phyloP scores from a whole-genome alignment of 1,140 invertebrate species.

The Drosophila mayri region DNA sequence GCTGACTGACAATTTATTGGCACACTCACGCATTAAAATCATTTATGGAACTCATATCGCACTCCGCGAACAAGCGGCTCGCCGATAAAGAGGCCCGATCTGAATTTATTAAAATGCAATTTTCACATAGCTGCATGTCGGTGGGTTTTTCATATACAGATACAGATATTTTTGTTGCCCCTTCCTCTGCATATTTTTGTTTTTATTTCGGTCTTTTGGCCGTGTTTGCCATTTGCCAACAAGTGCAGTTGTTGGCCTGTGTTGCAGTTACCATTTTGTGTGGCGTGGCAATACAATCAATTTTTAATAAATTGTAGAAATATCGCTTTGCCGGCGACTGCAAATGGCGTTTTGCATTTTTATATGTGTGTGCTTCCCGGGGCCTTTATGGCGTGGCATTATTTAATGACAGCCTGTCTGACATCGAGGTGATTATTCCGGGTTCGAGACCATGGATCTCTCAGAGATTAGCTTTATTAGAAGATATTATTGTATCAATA shows the following conservation, averaged over 20 bases:
- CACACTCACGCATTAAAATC: conserved; percentile 77
- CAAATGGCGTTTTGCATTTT: conserved; percentile 70
- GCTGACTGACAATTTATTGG: conserved; percentile 70
- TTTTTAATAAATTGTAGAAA: conserved; percentile 81
- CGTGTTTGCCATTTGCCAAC: conserved; percentile 46
- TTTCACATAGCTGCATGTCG: conserved; percentile 64
- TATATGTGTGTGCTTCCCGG: conserved; percentile 37
- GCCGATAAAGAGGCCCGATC: conserved; percentile 72
- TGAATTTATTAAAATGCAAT: conserved; percentile 82
- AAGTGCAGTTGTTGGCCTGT: conserved; percentile 59
- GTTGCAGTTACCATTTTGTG: conserved; percentile 38
- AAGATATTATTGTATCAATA: no score
- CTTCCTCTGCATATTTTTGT: conserved; percentile 13
- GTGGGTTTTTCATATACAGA: conserved; percentile 39
- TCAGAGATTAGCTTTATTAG: neutral
- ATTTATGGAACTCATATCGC: conserved; percentile 68
- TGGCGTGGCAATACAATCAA: conserved; percentile 80
- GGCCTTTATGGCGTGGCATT: conserved; percentile 68
- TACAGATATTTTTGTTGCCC: conserved; percentile 18
- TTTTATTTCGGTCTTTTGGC: conserved; percentile 23
- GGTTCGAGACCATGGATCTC: conserved; percentile 24
- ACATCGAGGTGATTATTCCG: conserved; percentile 51
- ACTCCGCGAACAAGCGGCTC: conserved; percentile 41
- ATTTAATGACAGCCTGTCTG: conserved; percentile 69
- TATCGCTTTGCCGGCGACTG: conserved; percentile 40